A percentile compares a stretch with the other conserved stretches of the same genome.
Conservation (phyloP, 92 coral and sea anemone species). For the Parazoanthus swiftii region DNA sequence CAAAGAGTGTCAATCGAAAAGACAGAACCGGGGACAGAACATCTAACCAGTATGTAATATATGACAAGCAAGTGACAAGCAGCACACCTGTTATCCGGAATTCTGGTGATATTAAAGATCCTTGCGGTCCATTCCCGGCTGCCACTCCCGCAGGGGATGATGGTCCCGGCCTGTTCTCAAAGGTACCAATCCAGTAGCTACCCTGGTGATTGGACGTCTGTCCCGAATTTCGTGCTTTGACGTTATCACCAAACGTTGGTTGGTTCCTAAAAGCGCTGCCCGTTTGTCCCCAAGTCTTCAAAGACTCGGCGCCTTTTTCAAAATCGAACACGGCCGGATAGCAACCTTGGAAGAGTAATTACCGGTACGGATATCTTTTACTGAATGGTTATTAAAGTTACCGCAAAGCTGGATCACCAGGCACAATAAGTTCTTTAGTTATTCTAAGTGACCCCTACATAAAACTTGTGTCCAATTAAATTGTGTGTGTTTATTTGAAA, state of each 20-base stretch:
- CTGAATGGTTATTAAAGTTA: background rate
- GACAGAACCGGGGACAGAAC: too few species aligned
- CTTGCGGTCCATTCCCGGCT: constrained; percentile 17
- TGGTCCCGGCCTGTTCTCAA: constrained; percentile 22
- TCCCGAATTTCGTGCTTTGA: background rate
- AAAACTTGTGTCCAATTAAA: too few species aligned
- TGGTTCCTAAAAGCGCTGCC: constrained; percentile 19
- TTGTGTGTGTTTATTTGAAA: too few species aligned
- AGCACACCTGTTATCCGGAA: constrained; percentile 13
- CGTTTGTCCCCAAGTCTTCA: constrained; percentile 7
- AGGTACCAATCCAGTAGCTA: constrained; percentile 29
- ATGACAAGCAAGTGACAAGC: too few species aligned
- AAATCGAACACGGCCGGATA: constrained; percentile 7
- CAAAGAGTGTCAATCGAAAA: too few species aligned
- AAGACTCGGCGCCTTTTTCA: constrained; percentile 1
- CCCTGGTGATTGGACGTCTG: constrained; percentile 3
- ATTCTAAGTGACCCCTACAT: too few species aligned
- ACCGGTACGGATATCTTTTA: background rate
- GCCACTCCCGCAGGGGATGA: constrained; percentile 2
- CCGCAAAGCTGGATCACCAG: background rate
- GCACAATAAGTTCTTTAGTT: too few species aligned
- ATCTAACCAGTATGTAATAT: too few species aligned
- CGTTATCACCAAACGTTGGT: constrained; percentile 24
- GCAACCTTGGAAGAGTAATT: background rate
- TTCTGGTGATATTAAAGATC: constrained; percentile 22